These are phyloP conservation scores for Phylloscopus collybita DNA, from an alignment of 2,797 vertebrate genomes.

Conservation along the genomic window DNA sequence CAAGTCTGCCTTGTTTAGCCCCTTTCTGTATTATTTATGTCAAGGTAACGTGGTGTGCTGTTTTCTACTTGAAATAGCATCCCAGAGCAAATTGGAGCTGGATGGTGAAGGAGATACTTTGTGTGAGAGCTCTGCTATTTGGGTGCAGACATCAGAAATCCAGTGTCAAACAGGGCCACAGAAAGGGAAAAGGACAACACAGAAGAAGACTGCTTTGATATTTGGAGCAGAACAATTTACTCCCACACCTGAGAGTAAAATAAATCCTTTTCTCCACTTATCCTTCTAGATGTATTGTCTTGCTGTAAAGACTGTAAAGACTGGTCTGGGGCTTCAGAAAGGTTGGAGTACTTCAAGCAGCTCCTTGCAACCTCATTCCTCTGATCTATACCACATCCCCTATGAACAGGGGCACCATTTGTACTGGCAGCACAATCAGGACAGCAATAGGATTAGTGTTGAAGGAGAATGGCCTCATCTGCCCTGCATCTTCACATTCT, in stretches of 20 bases:
- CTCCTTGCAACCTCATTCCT: background rate
- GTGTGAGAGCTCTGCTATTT: background rate
- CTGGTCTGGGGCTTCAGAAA: background rate
- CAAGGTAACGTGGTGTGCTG: background rate
- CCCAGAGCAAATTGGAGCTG: background rate
- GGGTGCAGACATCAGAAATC: background rate
- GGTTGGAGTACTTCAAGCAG: background rate
- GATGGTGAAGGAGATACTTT: background rate
- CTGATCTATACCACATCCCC: background rate
- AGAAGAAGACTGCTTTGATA: background rate
- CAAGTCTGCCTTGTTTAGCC: background rate
- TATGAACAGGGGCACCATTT: background rate
- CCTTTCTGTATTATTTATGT: background rate
- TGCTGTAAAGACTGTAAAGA: background rate
- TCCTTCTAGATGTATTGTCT: background rate
- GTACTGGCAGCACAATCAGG: background rate
- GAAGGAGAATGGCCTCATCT: background rate
- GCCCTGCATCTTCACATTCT: background rate
- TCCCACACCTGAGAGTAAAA: background rate
- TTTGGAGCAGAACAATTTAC: background rate
- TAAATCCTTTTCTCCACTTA: background rate
- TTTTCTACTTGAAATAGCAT: background rate
- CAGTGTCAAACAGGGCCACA: background rate
- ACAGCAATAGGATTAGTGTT: background rate
- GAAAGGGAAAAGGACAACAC: background rate